Evolutionary conservation across 2,797 vertebrate species (phyloP).

Genomic region (Propithecus deckenii): DNA sequence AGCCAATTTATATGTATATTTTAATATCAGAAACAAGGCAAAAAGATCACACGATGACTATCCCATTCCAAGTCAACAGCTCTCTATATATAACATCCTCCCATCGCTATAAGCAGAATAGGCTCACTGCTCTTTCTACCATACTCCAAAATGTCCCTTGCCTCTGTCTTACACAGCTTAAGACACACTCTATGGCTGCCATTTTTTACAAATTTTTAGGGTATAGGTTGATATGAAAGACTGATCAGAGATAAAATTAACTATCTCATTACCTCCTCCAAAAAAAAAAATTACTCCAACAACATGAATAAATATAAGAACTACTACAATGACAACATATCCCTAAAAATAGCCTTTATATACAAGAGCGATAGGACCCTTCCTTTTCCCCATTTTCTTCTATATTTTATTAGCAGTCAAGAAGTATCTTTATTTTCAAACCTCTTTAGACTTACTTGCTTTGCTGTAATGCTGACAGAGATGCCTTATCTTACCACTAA

Average conservation of each 20-base stretch:
- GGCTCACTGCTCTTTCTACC: background rate
- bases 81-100: background rate
- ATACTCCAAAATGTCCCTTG: background rate
- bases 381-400: background rate
- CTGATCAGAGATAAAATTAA: background rate
- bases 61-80: background rate
- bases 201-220: background rate
- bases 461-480: background rate
- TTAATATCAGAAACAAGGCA: slow-evolving; percentile 42
- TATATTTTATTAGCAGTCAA: background rate
- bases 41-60: background rate
- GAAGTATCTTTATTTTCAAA: background rate
- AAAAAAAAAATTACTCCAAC: background rate
- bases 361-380: background rate
- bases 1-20: background rate
- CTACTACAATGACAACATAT: background rate
- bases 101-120: background rate
- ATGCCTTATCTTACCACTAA: background rate
- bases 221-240: background rate
- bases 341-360: background rate
- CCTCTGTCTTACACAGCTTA: background rate
- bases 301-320: background rate
- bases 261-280: background rate
- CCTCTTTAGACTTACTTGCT: background rate
- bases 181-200: background rate